These are phyloP conservation scores for Melopsittacus undulatus DNA, from an alignment of 2,797 vertebrate genomes.

Conservation along the genomic window DNA sequence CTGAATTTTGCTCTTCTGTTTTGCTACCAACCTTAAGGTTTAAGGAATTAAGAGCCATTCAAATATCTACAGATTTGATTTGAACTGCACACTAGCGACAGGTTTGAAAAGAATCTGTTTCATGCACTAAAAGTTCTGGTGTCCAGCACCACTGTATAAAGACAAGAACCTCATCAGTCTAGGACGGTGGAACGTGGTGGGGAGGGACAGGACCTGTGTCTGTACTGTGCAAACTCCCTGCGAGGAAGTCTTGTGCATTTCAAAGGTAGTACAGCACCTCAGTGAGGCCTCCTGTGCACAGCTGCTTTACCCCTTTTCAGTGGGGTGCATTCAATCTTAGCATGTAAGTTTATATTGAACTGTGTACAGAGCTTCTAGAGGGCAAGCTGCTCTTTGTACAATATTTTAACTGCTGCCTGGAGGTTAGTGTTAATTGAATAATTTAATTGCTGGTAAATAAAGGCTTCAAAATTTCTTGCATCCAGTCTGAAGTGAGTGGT, in stretches of 20 bases:
- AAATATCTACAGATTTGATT: conserved; percentile 38
- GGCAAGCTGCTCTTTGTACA: conserved; percentile 69
- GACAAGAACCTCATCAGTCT: conserved; percentile 28
- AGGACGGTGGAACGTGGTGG: not conserved
- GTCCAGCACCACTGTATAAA: conserved; percentile 39
- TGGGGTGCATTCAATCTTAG: conserved; percentile 70
- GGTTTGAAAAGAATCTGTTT: conserved; percentile 48
- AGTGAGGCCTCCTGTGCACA: conserved; percentile 71
- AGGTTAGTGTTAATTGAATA: conserved; percentile 77
- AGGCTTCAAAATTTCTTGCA: conserved; percentile 76
- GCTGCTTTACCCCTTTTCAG: conserved; percentile 76
- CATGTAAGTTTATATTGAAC: conserved; percentile 59
- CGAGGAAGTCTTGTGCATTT: conserved; percentile 61
- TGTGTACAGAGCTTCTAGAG: conserved; percentile 60
- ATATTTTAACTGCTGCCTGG: conserved; percentile 76
- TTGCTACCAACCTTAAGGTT: conserved; percentile 56
- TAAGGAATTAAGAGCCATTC: conserved; percentile 73
- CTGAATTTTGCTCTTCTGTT: conserved; percentile 60
- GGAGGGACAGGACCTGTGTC: conserved; percentile 25
- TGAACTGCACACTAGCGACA: conserved; percentile 61
- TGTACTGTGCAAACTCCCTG: conserved; percentile 33
- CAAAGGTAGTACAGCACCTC: conserved; percentile 62
- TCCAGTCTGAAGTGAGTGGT: not conserved
- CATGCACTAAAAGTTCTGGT: conserved; percentile 59
- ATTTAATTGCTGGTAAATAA: conserved; percentile 93